These are phyloP conservation scores for Sylvia atricapilla DNA, from an alignment of 2,113 vertebrate species.

Conservation along the genomic window DNA sequence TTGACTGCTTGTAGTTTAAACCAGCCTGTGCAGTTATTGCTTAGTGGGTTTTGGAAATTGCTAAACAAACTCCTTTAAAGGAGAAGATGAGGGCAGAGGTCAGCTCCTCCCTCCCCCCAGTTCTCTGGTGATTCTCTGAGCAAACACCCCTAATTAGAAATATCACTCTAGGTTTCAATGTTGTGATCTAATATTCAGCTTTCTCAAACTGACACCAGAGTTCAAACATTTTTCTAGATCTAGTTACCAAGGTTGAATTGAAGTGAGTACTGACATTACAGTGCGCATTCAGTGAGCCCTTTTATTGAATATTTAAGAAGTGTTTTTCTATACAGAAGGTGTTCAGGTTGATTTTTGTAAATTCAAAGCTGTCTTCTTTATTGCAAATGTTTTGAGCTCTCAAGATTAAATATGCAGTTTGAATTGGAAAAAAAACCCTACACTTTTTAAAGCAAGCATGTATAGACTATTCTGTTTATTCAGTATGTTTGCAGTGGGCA, in stretches of 20 bases:
- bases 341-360: slow-evolving; percentile 36
- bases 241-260: slow-evolving; percentile 37
- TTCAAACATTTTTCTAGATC: slow-evolving; percentile 46
- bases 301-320: background rate
- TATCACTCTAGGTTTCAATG: background rate
- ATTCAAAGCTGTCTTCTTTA: slow-evolving; percentile 12
- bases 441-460: background rate
- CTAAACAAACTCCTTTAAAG: background rate
- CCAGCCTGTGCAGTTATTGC: background rate
- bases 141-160: background rate
- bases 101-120: background rate
- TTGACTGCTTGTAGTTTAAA: slow-evolving; percentile 33
- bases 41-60: background rate
- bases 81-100: background rate
- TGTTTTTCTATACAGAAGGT: slow-evolving; percentile 26
- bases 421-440: background rate
- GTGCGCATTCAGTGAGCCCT: background rate
- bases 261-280: slow-evolving; percentile 7
- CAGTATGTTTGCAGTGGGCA: background rate
- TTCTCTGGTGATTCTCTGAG: background rate
- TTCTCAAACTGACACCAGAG: slow-evolving; percentile 20
- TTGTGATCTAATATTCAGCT: slow-evolving; percentile 44
- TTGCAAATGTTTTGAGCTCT: background rate
- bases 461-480: background rate
- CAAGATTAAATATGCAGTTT: slow-evolving; percentile 8